Conservation (phyloP, 2,888 invertebrate species). For the Cantharis nigra region DNA sequence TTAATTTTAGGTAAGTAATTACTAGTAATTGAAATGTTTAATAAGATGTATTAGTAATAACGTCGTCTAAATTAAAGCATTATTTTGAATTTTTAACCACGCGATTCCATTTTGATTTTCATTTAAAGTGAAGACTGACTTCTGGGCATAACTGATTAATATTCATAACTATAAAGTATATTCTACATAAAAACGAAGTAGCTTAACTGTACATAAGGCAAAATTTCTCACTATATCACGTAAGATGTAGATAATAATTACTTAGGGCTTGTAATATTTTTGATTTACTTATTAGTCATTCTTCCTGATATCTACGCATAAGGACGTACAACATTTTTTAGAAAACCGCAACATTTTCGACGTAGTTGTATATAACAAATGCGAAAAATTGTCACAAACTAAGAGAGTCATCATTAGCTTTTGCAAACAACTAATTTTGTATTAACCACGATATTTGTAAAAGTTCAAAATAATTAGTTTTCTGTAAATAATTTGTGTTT, state of each 20-base stretch:
- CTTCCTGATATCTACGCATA: background rate
- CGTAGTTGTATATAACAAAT: background rate
- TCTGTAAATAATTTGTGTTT: background rate
- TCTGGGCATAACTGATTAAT: constrained; percentile 18
- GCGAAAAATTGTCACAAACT: background rate
- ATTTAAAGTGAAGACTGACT: constrained; percentile 28
- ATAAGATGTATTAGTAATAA: background rate
- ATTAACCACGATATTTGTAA: background rate
- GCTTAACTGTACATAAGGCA: constrained; percentile 25
- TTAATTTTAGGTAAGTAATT: background rate
- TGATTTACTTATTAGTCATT: background rate
- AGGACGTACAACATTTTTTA: background rate
- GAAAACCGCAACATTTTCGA: background rate
- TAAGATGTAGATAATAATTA: constrained; percentile 21
- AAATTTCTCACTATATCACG: constrained; percentile 15
- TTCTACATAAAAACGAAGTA: constrained; percentile 12
- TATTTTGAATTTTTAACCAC: background rate
- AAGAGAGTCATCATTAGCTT: background rate
- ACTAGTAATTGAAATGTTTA: background rate
- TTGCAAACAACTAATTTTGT: background rate
- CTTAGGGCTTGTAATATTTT: constrained; percentile 3
- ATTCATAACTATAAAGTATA: background rate
- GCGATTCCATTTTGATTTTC: background rate
- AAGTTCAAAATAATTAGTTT: background rate
- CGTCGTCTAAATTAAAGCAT: background rate